A percentile compares a stretch with the other conserved stretches of the same genome.
These are phyloP conservation scores for Neolamprologus variostigma DNA, from an alignment of 2,113 vertebrate genomes.

Conservation along the genomic window DNA sequence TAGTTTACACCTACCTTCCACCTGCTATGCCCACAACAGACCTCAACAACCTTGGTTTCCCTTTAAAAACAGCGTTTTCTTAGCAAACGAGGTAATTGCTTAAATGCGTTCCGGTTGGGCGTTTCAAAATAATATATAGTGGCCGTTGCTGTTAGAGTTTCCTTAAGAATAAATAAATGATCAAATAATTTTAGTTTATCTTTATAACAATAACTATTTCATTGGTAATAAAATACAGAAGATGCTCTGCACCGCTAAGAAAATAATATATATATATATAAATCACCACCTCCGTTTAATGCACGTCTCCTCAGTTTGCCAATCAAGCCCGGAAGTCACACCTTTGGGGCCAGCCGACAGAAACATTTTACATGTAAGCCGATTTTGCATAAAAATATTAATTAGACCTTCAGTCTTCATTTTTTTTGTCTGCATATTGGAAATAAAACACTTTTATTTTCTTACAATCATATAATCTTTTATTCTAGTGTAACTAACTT, in stretches of 20 bases:
- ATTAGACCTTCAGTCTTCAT: accelerated
- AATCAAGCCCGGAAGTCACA: not conserved
- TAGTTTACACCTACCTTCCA: constrained; percentile 41
- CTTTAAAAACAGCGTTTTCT: constrained; percentile 57
- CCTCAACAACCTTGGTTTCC: constrained; percentile 69
- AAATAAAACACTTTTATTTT: not conserved
- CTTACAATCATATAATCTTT: not conserved
- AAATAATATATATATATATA: not conserved
- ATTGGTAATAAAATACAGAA: not conserved
- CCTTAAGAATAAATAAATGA: not conserved
- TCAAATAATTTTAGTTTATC: not conserved
- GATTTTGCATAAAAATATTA: not conserved
- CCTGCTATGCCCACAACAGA: constrained; percentile 30
- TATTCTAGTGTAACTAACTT: not conserved
- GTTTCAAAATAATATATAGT: constrained; percentile 38
- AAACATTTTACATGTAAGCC: not conserved
- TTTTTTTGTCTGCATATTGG: not conserved
- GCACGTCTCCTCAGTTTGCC: not conserved
- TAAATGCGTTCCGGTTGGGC: not conserved
- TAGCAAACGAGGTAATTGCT: not conserved
- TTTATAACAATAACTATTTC: not conserved
- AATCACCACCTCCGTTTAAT: not conserved
- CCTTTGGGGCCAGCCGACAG: not conserved
- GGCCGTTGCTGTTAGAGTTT: not conserved
- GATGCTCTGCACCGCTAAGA: not conserved